Base-by-base conservation (phyloP, 2,888 invertebrate genomes). In the Rhodophaea formosa region DNA sequence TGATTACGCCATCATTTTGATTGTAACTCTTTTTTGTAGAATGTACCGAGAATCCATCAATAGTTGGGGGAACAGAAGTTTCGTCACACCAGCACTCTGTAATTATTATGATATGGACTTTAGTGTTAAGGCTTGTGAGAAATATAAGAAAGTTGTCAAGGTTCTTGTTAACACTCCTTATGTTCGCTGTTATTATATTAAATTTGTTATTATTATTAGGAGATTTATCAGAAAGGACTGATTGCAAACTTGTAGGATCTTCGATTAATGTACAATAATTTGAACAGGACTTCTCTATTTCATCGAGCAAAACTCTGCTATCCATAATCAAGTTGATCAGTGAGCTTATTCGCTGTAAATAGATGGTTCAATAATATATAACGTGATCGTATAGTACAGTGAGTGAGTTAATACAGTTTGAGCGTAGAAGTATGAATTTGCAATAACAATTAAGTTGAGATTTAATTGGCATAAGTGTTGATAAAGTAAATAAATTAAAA, bases 1-100 rank as follows among this genome's bases (percentile, higher is more conserved):
- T 54, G 12, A 59, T 59, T 1, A 59, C 57, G 6, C 59, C 59
- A 53, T 59, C 57, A 45, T 59, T 61, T 53, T 59, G 59, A 16
- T 60, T 53, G 39, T 52, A 59, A 17, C 52, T 59, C 15, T 46
- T 17, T 23, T 53, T 53, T 43, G 46, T 60, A 46, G 8, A 46
- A 7, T 12, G 43, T 12, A 42, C 5, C 3, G 42, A 43, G 29
- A 44, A 59, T 1, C 59, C 57, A 44, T 59, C 59, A 35, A 57
- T 43, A n/a, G 29, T 23, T 1, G 59, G 59, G 8, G 51, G 43
- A 16, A 59, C 35, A 16, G 59, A 45, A 8, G 53, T 35, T 16
- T 46, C 54, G 23, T 57, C 51, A 35, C 58, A 58, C 58, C 56
- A 61, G n/a, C 58, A 58, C 35, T 58, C 58, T 0, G 60, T 30